These are phyloP conservation scores for Euura saliciscinereae DNA, from an alignment of 1,140 invertebrate genomes.

Conservation along the genomic window DNA sequence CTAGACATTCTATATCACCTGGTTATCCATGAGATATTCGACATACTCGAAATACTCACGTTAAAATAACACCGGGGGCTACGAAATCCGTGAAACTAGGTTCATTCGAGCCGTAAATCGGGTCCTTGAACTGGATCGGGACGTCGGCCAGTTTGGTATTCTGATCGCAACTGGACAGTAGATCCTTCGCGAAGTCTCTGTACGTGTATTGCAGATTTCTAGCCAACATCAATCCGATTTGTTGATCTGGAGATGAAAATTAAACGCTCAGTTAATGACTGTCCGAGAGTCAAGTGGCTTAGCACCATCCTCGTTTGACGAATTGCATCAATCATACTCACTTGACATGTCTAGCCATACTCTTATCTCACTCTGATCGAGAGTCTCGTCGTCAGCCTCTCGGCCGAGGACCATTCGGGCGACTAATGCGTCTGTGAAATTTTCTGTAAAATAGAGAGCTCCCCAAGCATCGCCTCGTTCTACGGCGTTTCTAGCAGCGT, in stretches of 20 bases:
- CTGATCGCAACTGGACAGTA: constrained; percentile 73
- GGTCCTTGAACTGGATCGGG: constrained; percentile 80
- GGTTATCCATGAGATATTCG: neutral
- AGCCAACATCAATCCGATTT: constrained; percentile 84
- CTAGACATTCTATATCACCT: neutral
- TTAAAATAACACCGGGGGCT: constrained; percentile 91
- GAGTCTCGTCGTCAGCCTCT: constrained; percentile 75
- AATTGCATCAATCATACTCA: constrained; percentile 52
- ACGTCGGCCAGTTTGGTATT: constrained; percentile 82
- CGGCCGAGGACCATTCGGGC: constrained; percentile 72
- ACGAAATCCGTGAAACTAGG: constrained; percentile 95
- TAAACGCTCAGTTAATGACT: neutral
- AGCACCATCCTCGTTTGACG: neutral
- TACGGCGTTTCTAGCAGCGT: constrained; percentile 75
- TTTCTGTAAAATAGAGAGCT: constrained; percentile 81
- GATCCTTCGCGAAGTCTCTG: constrained; percentile 74
- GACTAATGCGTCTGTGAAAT: constrained; percentile 83
- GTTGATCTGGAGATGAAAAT: constrained; percentile 72
- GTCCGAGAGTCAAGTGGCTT: neutral
- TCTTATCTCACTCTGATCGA: constrained; percentile 80
- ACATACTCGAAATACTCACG: constrained; percentile 66
- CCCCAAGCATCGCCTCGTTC: constrained; percentile 82
- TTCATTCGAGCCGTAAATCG: constrained; percentile 85
- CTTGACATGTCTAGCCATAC: constrained; percentile 92
- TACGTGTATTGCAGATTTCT: constrained; percentile 81